phyloP scores from a whole-genome alignment of 2,113 vertebrate species.

The Apodemus sylvaticus region DNA sequence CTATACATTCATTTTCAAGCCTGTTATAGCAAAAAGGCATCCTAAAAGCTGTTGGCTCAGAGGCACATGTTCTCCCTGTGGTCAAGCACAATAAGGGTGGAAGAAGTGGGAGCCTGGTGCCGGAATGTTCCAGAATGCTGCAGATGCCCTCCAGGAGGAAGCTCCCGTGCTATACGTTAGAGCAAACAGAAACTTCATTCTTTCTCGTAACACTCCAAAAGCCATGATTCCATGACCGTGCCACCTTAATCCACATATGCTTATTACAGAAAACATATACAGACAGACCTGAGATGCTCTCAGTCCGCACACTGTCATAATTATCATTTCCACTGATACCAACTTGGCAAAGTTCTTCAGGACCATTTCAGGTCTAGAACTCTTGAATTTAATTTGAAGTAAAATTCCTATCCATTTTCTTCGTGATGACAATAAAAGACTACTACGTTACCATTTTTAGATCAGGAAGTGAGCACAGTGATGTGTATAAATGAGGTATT shows the following conservation, averaged over 20 bases:
- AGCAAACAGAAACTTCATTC: background rate
- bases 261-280: background rate
- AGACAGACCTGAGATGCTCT: background rate
- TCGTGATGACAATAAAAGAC: background rate
- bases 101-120: background rate
- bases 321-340: background rate
- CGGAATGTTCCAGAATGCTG: background rate
- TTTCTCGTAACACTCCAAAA: background rate
- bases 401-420: background rate
- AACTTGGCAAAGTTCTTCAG: background rate
- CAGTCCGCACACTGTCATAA: background rate
- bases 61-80: background rate
- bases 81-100: background rate
- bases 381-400: constrained; percentile 30
- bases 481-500: background rate
- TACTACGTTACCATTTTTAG: background rate
- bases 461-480: background rate
- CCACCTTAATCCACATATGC: background rate
- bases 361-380: background rate
- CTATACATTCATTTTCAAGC: background rate
- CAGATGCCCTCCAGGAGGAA: background rate
- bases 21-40: background rate
- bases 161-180: background rate
- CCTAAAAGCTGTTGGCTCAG: background rate
- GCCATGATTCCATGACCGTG: background rate